Evolutionary conservation across 2,113 vertebrate genomes (phyloP), one percentile per base, ranked within the genome.

Genomic region (Brachyhypopomus occidentalis): DNA sequence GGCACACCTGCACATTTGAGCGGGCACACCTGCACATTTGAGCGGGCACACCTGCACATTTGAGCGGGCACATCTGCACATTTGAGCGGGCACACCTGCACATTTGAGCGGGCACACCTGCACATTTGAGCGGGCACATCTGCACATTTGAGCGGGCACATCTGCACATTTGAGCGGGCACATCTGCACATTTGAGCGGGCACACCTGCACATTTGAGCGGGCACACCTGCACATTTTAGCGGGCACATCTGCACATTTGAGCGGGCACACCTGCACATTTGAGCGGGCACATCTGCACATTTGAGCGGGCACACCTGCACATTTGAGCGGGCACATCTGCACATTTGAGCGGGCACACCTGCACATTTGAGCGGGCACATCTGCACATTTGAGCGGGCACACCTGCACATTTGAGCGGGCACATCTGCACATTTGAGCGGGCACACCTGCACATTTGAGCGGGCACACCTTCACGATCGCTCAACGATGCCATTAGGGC

Each of bases 401-500:
- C n/a, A n/a, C n/a, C n/a, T n/a, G n/a, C 72, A 72, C 41, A 41
- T 30, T 30, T 30, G 30, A 30, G 30, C 30, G 3, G n/a, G n/a
- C n/a, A n/a, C n/a, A n/a, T n/a, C n/a, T n/a, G n/a, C 72, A 72
- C 41, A 41, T 30, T 30, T 30, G 30, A 30, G 30, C 30, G 3
- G n/a, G n/a, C n/a, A n/a, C n/a, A n/a, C n/a, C n/a, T 6, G 6
- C 36, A 38, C 36, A 38, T 3, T 5, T 9, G 63, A 17, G n/a
- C 5, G 8, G 64, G 34, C 36, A 45, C 71, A 36, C 23, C 62
- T 16, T 20, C 59, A 19, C 45, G 9, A 70, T 60, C 17, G 11
- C 58, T 87, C 74, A 81, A 75, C 85, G 77, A 84, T 73, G 86
- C 23, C 66, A 80, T 85, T 72, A 83, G 34, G 82, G 83, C 79